Percentiles rank a stretch among this genome's conserved stretches.
Evolutionary conservation across 2,797 vertebrate genomes (phyloP).

Genomic region (Syndactyla subalaris): DNA sequence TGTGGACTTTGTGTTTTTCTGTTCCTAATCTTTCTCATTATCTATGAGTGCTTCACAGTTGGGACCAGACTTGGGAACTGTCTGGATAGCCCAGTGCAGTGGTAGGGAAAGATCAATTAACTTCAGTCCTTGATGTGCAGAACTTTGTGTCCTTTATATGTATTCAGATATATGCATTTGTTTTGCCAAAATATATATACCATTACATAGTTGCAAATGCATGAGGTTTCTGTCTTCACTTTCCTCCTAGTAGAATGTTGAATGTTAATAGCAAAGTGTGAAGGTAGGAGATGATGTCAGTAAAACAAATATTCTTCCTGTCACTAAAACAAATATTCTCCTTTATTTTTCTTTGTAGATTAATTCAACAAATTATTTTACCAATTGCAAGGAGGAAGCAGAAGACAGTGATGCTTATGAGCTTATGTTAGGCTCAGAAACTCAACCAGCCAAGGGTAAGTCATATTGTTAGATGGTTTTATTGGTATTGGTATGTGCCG

Average conservation of each 20-base stretch:
- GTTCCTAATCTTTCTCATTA: neutral
- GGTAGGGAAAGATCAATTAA: neutral
- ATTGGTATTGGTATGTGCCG: neutral
- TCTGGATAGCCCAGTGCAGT: neutral
- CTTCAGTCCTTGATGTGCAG: neutral
- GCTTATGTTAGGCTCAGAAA: conserved; percentile 9
- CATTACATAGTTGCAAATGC: neutral
- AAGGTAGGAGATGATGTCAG: neutral
- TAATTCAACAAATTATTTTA: neutral
- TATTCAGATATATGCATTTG: fast-evolving
- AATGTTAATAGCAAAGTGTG: neutral
- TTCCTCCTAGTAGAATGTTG: neutral
- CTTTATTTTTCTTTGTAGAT: conserved; percentile 54
- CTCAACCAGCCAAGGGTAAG: conserved; percentile 45
- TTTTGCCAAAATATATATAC: neutral
- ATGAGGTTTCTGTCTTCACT: neutral
- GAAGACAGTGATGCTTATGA: conserved; percentile 5
- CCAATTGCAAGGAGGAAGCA: neutral
- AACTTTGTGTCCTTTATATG: neutral
- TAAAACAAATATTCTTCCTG: neutral
- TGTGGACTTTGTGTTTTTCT: neutral
- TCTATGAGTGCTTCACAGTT: neutral
- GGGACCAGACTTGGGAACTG: neutral
- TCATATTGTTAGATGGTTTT: neutral
- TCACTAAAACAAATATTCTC: neutral